Conservation (phyloP, 2,888 invertebrate species). For the Ennomos quercinarius region DNA sequence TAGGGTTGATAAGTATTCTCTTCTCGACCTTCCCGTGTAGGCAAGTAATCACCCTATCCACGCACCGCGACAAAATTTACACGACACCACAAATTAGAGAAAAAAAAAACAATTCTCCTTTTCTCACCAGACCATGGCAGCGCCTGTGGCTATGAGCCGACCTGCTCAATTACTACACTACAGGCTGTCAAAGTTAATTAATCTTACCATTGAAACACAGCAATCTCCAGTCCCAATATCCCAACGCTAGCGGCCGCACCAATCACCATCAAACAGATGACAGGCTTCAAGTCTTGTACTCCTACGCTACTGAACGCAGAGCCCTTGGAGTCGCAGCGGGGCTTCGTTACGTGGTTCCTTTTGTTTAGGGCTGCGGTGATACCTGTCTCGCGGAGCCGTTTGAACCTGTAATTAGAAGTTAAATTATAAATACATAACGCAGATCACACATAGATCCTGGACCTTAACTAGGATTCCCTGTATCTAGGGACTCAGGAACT, state of each 20-base stretch:
- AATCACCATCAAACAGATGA: conserved; percentile 70
- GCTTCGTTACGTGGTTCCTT: conserved; percentile 60
- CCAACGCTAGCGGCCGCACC: conserved; percentile 61
- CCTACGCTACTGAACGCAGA: conserved; percentile 79
- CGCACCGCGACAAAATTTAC: no score
- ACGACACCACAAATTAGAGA: no score
- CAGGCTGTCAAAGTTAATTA: no score
- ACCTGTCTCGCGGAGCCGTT: conserved; percentile 85
- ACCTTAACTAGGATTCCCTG: no score
- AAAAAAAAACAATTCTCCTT: no score
- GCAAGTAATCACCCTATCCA: no score
- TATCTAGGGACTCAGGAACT: no score
- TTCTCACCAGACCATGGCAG: no score
- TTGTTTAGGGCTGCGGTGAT: conserved; percentile 65
- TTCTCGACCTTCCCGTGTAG: no score
- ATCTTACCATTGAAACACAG: conserved; percentile 53
- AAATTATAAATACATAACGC: neutral
- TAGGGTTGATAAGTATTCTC: no score
- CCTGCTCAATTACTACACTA: no score
- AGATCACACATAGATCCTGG: neutral
- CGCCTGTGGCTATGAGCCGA: no score
- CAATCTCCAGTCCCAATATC: conserved; percentile 52
- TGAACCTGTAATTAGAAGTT: conserved; percentile 62
- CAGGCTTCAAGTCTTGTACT: conserved; percentile 72
- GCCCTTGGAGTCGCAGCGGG: conserved; percentile 55